phyloP scores from a whole-genome alignment of 2,113 vertebrate genomes.

The Rhinoderma darwinii region DNA sequence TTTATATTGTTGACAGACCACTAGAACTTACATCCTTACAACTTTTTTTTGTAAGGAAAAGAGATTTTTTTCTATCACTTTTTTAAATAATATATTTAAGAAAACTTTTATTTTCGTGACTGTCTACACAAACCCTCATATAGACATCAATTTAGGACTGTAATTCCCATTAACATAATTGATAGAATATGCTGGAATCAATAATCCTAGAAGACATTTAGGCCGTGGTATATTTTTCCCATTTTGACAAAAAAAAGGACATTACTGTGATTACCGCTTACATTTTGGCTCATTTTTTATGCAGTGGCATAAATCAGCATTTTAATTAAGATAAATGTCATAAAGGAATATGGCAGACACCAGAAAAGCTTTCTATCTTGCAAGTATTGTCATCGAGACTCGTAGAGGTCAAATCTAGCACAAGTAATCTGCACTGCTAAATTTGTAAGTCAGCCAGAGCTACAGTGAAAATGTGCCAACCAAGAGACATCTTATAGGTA shows the following conservation, averaged over 20 bases:
- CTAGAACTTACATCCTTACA: too few species aligned
- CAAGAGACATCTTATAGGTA: not conserved
- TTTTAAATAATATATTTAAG: too few species aligned
- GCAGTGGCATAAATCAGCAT: slow-evolving; percentile 60
- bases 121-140: not conserved
- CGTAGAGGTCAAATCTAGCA: slow-evolving; percentile 24
- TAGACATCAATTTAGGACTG: not conserved
- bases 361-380: slow-evolving; percentile 51
- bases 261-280: not conserved
- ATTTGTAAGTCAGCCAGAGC: slow-evolving; percentile 16
- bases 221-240: not conserved
- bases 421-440: not conserved
- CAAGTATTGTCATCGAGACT: slow-evolving; percentile 22
- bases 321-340: slow-evolving; percentile 60
- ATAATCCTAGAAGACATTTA: slow-evolving; percentile 27
- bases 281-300: slow-evolving; percentile 56
- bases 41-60: too few species aligned
- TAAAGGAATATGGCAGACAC: slow-evolving; percentile 56
- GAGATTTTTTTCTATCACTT: too few species aligned
- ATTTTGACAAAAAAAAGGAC: slow-evolving; percentile 52
- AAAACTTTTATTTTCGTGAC: not conserved
- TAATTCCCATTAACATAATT: not conserved
- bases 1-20: too few species aligned
- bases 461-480: slow-evolving; percentile 33
- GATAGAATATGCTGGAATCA: slow-evolving; percentile 11